Evolutionary conservation across 1,140 invertebrate genomes (phyloP).

Genomic region (Chlorops oryzae): DNA sequence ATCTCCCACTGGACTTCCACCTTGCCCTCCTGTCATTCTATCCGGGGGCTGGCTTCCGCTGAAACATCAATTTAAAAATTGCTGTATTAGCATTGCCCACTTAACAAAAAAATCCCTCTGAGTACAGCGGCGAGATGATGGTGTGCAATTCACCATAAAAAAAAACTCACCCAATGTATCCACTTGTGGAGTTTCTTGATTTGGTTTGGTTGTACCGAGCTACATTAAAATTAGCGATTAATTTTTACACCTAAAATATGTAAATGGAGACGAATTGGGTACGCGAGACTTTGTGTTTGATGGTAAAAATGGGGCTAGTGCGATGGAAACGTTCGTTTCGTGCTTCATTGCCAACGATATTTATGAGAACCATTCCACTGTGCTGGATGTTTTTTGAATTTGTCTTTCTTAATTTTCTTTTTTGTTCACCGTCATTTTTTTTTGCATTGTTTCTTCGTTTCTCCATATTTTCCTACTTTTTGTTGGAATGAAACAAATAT

Average conservation of each 20-base stretch:
- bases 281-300: slow-evolving; percentile 11
- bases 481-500: too few relatives aligned
- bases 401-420: too few relatives aligned
- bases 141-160: too few relatives aligned
- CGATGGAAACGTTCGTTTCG: slow-evolving; percentile 33
- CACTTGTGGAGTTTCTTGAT: neutral
- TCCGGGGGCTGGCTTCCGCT: neutral
- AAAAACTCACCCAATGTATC: too few relatives aligned
- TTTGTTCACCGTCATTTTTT: too few relatives aligned
- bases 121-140: too few relatives aligned
- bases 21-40: neutral
- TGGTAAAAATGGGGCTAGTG: neutral
- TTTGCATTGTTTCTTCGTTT: too few relatives aligned
- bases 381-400: too few relatives aligned
- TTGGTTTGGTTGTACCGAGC: neutral
- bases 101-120: too few relatives aligned
- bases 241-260: slow-evolving; percentile 46
- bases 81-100: slow-evolving; percentile 47
- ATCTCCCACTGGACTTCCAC: neutral
- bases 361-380: too few relatives aligned
- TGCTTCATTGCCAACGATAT: slow-evolving; percentile 45
- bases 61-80: slow-evolving; percentile 43
- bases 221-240: slow-evolving; percentile 47
- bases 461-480: too few relatives aligned
- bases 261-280: slow-evolving; percentile 45